Evolutionary conservation across 2,797 vertebrate species (phyloP).

Genomic region (Chanos chanos): DNA sequence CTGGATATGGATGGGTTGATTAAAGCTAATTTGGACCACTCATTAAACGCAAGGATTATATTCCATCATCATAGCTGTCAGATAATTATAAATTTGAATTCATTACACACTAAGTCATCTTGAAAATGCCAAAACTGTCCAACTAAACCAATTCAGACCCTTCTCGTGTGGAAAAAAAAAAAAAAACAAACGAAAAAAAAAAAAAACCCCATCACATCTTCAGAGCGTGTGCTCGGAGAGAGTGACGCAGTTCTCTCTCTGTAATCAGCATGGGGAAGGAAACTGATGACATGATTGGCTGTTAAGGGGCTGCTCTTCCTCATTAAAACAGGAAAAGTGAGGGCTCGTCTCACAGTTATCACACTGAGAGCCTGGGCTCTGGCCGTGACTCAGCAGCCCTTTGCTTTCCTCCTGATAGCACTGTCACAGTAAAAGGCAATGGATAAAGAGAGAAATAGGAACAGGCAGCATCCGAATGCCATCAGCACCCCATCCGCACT

Average conservation of each 20-base stretch:
- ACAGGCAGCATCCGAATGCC: slow-evolving; percentile 27
- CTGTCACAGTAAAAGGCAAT: slow-evolving; percentile 41
- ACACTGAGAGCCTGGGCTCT: slow-evolving; percentile 39
- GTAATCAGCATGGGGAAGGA: slow-evolving; percentile 54
- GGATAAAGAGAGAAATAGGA: slow-evolving; percentile 45
- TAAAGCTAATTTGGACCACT: slow-evolving; percentile 47
- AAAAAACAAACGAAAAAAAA: slow-evolving; percentile 40
- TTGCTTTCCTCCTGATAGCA: slow-evolving; percentile 63
- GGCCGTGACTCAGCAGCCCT: slow-evolving; percentile 64
- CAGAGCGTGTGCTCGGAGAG: background rate
- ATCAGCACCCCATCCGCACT: background rate
- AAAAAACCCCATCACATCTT: slow-evolving; percentile 32
- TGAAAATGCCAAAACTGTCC: too few species aligned
- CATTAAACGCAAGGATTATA: slow-evolving; percentile 27
- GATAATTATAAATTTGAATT: slow-evolving; percentile 37
- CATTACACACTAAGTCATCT: slow-evolving; percentile 9
- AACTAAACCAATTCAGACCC: too few species aligned
- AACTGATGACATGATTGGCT: slow-evolving; percentile 53
- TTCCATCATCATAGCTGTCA: slow-evolving; percentile 50
- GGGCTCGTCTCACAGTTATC: slow-evolving; percentile 63
- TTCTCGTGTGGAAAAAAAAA: slow-evolving; percentile 22
- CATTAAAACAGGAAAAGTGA: slow-evolving; percentile 66
- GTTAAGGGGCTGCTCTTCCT: slow-evolving; percentile 47
- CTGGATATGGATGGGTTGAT: slow-evolving; percentile 40
- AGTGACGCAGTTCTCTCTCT: slow-evolving; percentile 37